Percentiles rank a stretch among this genome's conserved stretches.
phyloP scores from a whole-genome alignment of 1,140 invertebrate genomes.

The Carposina sasakii region DNA sequence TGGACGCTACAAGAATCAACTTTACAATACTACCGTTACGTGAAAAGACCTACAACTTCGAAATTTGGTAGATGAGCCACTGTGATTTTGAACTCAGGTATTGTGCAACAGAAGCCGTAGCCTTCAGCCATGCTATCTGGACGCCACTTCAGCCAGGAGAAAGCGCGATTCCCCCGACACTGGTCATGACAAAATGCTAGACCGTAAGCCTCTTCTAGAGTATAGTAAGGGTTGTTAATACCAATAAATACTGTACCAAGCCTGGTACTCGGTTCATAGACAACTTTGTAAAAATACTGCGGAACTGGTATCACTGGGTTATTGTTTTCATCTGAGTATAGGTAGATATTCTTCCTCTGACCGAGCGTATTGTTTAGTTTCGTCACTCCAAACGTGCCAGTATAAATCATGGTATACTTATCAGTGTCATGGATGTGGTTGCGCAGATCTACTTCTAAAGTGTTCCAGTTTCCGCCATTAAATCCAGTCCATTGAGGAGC shows the following conservation, averaged over 20 bases:
- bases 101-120: constrained; percentile 50
- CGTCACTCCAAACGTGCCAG: constrained; percentile 67
- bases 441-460: constrained; percentile 61
- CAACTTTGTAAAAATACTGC: constrained; percentile 70
- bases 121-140: constrained; percentile 43
- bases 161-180: constrained; percentile 35
- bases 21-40: constrained; percentile 14
- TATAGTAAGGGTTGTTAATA: constrained; percentile 71
- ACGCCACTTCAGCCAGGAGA: constrained; percentile 52
- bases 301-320: constrained; percentile 66
- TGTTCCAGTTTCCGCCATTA: constrained; percentile 79
- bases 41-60: constrained; percentile 38
- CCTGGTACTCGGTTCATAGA: constrained; percentile 54
- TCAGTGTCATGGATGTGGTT: constrained; percentile 43
- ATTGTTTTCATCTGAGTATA: constrained; percentile 54
- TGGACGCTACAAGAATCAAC: neutral
- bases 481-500: constrained; percentile 79
- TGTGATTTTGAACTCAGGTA: constrained; percentile 41
- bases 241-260: constrained; percentile 65
- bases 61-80: constrained; percentile 50
- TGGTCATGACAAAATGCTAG: constrained; percentile 54
- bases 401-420: constrained; percentile 68
- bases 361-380: constrained; percentile 57
- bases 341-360: constrained; percentile 53
- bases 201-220: constrained; percentile 27